Conservation (phyloP, 2,888 invertebrate genomes). For the Nemoura dubitans region DNA sequence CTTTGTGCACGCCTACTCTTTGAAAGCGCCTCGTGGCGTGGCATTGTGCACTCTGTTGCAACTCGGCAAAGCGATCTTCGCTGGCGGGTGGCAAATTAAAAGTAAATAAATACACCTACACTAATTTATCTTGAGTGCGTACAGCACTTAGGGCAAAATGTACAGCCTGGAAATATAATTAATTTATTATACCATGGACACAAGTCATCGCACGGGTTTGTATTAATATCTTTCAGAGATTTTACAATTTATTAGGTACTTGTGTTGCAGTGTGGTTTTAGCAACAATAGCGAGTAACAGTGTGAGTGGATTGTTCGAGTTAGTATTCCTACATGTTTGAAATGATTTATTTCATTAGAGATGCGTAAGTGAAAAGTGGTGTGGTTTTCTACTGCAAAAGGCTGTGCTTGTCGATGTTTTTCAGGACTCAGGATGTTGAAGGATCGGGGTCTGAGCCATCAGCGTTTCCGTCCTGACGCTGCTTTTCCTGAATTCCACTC, state of each 20-base stretch:
- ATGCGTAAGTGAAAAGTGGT: too few species aligned
- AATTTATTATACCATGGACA: not conserved
- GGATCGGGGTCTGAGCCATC: too few species aligned
- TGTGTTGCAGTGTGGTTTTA: not conserved
- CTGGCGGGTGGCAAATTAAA: not conserved
- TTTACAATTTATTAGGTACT: not conserved
- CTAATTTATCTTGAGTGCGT: not conserved
- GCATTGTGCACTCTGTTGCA: too few species aligned
- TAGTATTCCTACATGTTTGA: too few species aligned
- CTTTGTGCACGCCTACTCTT: too few species aligned
- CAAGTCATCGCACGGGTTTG: not conserved
- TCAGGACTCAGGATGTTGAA: too few species aligned
- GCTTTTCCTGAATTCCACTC: too few species aligned
- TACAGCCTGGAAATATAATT: not conserved
- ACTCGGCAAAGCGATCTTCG: not conserved
- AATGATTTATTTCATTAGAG: constrained; percentile 1
- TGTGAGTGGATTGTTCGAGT: not conserved
- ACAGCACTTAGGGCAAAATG: not conserved
- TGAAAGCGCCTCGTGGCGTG: too few species aligned
- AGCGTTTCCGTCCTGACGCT: too few species aligned
- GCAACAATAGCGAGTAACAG: not conserved
- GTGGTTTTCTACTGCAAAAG: too few species aligned
- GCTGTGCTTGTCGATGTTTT: too few species aligned
- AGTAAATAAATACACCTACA: not conserved
- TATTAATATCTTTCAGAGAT: not conserved